A percentile compares a stretch with the other conserved stretches of the same genome.
Evolutionary conservation across 2,113 vertebrate species (phyloP).

Genomic region (Ornithorhynchus anatinus): DNA sequence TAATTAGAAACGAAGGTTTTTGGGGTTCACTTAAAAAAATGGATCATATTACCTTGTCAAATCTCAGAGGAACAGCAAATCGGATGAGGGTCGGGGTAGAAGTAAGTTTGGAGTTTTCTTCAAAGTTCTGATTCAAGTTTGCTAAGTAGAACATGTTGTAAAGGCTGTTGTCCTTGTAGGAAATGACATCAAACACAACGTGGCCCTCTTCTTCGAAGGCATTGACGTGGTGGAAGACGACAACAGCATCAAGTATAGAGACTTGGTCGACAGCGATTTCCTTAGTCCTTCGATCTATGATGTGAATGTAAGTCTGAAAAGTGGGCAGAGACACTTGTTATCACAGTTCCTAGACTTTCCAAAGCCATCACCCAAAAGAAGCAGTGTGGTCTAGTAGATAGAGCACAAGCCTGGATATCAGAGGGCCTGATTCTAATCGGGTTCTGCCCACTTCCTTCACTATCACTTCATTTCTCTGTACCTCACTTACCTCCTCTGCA

Average conservation of each 20-base stretch:
- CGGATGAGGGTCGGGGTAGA: slow-evolving; percentile 75
- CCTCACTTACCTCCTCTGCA: no score
- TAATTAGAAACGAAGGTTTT: no score
- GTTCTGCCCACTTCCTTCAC: no score
- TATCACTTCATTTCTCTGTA: background rate
- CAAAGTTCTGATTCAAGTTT: slow-evolving; percentile 65
- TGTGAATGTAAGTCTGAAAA: slow-evolving; percentile 89
- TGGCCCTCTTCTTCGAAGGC: slow-evolving; percentile 88
- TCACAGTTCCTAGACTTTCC: background rate
- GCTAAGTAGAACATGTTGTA: slow-evolving; percentile 90
- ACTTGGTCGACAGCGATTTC: slow-evolving; percentile 77
- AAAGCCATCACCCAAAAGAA: no score
- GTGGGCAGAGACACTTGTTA: no score
- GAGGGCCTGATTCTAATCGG: no score
- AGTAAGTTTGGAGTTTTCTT: slow-evolving; percentile 40
- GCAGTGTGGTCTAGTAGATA: no score
- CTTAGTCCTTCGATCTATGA: slow-evolving; percentile 85
- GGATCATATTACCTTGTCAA: slow-evolving; percentile 75
- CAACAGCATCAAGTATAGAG: slow-evolving; percentile 75
- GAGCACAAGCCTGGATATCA: no score
- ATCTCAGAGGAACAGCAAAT: slow-evolving; percentile 80
- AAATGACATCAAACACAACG: slow-evolving; percentile 85
- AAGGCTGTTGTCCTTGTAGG: slow-evolving; percentile 82
- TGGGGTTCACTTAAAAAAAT: background rate
- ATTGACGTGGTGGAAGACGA: slow-evolving; percentile 92